Evolutionary conservation across 2,113 vertebrate species (phyloP).

Genomic region (Salvelinus sp.): DNA sequence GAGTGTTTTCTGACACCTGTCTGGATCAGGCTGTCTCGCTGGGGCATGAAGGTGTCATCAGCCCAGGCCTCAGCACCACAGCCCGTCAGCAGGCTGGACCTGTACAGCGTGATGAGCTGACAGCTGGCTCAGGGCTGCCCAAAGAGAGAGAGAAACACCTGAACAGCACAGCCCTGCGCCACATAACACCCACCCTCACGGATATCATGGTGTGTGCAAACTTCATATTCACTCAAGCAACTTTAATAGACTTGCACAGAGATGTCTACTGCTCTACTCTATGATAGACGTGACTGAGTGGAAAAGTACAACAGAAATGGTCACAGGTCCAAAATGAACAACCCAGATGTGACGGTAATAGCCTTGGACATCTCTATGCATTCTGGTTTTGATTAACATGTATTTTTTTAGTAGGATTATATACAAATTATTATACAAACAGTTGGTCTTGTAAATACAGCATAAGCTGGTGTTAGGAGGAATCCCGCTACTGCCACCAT

Average conservation of each 20-base stretch:
- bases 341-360: neutral
- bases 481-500: conserved; percentile 58
- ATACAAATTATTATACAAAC: neutral
- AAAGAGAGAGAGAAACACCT: conserved; percentile 29
- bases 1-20: conserved; percentile 70
- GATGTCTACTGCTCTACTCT: neutral
- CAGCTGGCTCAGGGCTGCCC: conserved; percentile 65
- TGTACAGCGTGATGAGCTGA: conserved; percentile 69
- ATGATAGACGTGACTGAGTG: neutral
- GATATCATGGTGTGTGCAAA: conserved; percentile 33
- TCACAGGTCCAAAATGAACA: neutral
- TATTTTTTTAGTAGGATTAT: neutral
- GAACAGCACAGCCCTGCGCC: conserved; percentile 23
- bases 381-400: neutral
- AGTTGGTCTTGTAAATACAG: neutral
- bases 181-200: neutral
- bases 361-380: neutral
- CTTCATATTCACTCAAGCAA: conserved; percentile 16
- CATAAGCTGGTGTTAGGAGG: neutral
- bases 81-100: conserved; percentile 57
- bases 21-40: conserved; percentile 67
- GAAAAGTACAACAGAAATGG: neutral
- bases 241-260: neutral
- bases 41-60: conserved; percentile 72
- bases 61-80: conserved; percentile 52